phyloP scores from a whole-genome alignment of 2,888 invertebrate genomes.

The Lamproptera curius region DNA sequence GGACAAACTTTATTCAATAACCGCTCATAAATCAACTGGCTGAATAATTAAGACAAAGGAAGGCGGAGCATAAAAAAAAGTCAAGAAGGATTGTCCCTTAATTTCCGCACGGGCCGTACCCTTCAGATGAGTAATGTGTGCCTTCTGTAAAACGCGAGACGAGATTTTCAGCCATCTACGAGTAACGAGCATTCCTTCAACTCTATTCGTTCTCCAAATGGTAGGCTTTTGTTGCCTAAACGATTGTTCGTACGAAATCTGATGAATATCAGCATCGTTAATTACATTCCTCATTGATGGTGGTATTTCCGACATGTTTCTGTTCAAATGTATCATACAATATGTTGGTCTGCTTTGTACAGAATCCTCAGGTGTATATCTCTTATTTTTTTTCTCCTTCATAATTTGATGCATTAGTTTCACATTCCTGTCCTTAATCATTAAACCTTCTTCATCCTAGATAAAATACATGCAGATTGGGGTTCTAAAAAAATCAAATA shows the following conservation, averaged over 20 bases:
- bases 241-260: conserved; percentile 12
- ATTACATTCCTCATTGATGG: conserved; percentile 1
- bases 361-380: too few species aligned
- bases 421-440: too few species aligned
- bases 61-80: conserved; percentile 10
- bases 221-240: conserved; percentile 23
- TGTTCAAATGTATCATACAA: too few species aligned
- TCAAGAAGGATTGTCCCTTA: conserved; percentile 17
- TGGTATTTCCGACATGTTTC: too few species aligned
- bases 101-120: conserved; percentile 7
- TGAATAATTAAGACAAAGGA: conserved; percentile 14
- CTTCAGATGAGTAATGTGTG: conserved; percentile 15
- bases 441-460: too few species aligned
- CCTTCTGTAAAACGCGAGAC: conserved; percentile 10
- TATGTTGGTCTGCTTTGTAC: too few species aligned
- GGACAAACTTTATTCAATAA: conserved; percentile 18
- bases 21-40: conserved; percentile 10
- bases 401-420: too few species aligned
- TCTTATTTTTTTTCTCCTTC: too few species aligned
- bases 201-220: conserved; percentile 21
- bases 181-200: conserved; percentile 15
- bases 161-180: conserved; percentile 11
- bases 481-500: too few species aligned
- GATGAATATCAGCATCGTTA: conserved; percentile 7
- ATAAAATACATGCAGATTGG: too few species aligned